Evolutionary conservation across 1,140 invertebrate genomes (phyloP), one percentile per base, ranked within the genome.

Genomic region (Campodea augens): DNA sequence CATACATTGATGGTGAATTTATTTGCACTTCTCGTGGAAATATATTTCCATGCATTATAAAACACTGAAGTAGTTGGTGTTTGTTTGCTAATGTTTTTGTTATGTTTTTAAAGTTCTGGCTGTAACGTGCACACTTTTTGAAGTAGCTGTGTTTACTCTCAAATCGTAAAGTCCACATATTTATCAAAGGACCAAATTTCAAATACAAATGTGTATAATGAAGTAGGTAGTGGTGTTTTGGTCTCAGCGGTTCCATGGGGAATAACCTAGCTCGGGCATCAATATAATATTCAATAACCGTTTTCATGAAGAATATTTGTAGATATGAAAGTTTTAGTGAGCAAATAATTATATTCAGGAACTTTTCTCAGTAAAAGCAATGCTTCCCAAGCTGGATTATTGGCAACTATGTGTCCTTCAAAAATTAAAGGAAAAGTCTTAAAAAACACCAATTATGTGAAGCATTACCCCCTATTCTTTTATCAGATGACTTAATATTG

Each of bases 61-160:
- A n/a, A n/a, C n/a, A n/a, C n/a, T n/a, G n/a, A n/a, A n/a, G n/a
- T n/a, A n/a, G n/a, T n/a, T n/a, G n/a, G 3, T 22, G 25, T 25
- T 43, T 49, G 22, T 38, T 12, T 44, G 21, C 24, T 21, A 25
- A 44, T 23, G 38, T 43, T 38, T 39, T 32, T 21, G 39, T 18
- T 29, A 51, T 49, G 46, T 52, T 51, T 36, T 51, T 44, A 41
- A 55, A 56, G 50, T 57, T 53, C 27, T 51, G 49, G 18, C 47
- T 43, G 32, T 46, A 38, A 38, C 52, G 47, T 32, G 55, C 54
- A 43, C 44, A 45, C 38, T 49, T 49, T 48, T 55, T 56, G 5
- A 60, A 56, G 48, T 47, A 57, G 10, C 42, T 43, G 45, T 58
- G 54, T 44, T 59, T 56, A 20, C 54, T 56, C 48, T 58, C 55